These are phyloP conservation scores for Hybognathus amarus DNA, from an alignment of 2,797 vertebrate species.

Conservation along the genomic window DNA sequence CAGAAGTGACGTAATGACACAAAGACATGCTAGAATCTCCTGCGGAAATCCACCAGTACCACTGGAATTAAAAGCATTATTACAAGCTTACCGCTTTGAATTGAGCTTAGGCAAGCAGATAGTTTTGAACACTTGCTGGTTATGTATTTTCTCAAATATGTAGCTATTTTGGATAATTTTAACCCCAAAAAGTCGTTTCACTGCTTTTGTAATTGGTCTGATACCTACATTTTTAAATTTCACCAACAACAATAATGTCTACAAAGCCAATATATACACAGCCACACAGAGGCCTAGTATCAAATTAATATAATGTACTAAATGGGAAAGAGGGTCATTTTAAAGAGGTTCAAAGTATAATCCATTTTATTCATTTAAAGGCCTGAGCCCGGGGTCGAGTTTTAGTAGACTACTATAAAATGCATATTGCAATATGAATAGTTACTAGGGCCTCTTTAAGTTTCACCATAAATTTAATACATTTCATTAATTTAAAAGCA, in stretches of 20 bases:
- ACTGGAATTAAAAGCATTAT: too few relatives aligned
- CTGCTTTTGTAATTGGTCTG: not conserved
- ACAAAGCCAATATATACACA: not conserved
- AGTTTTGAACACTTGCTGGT: too few relatives aligned
- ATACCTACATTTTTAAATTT: not conserved
- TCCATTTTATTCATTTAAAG: not conserved
- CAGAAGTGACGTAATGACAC: too few relatives aligned
- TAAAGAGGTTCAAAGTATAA: not conserved
- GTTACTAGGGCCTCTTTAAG: not conserved
- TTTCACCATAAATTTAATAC: not conserved
- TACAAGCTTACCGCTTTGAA: too few relatives aligned
- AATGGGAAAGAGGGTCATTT: not conserved
- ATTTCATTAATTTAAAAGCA: not conserved
- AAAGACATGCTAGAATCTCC: too few relatives aligned
- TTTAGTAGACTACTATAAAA: not conserved
- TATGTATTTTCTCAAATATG: too few relatives aligned
- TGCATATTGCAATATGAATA: not conserved
- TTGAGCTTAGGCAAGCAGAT: too few relatives aligned
- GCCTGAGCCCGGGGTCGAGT: not conserved
- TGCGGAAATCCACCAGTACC: too few relatives aligned
- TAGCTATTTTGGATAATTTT: too few relatives aligned
- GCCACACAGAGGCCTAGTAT: not conserved
- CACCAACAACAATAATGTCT: not conserved
- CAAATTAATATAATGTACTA: not conserved
- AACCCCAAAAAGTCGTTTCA: not conserved